Evolutionary conservation across 2,113 vertebrate genomes (phyloP), one percentile per base, ranked within the genome.

Genomic region (Tyto alba): DNA sequence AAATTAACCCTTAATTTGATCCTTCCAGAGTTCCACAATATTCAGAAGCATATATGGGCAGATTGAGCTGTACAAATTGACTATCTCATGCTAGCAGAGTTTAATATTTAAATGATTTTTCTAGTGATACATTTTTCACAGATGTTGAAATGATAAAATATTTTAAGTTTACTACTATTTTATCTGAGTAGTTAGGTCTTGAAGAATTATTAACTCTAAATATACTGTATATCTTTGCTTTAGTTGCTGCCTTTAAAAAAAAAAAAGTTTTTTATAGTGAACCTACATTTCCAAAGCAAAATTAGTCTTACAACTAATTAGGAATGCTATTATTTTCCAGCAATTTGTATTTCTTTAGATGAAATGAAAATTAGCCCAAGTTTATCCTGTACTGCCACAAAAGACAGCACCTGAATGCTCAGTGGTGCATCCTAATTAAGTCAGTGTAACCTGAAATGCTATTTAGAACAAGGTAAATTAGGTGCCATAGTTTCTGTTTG

Each of bases 391-490:
- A 47, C 6, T 84, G 9, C 11, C 32, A 81, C 11, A 81, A 69
- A 90, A 94, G 72, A 56, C 9, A 81, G 18, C 6, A 64, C 6
- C 47, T 81, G 55, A 84, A 71, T 78, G 26, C 43, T 77, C 63
- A 55, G 32, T 59, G 21, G 43, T 71, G 38, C 38, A 45, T 92
- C 32, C 41, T 77, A 66, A 94, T 93, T 91, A 95, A 91, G 56
- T 60, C 72, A 90, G 13, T 13, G 32, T 80, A 97, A 95, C 85
- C 92, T 94, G 79, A 95, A 94, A 95, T 72, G 80, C 18, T 85
- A 62, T 93, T 95, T 74, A 73, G 83, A 94, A 87, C 68, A 92
- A 94, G 55, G 81, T 89, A 97, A 97, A 97, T 96, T 93, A 96
- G 50, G 62, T 97, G 74, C 41, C 40, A 66, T 23, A 52, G 48